A percentile compares a stretch with the other conserved stretches of the same genome.
phyloP scores from a whole-genome alignment of 2,797 vertebrate species.

The Brachyrhaphis roseni region DNA sequence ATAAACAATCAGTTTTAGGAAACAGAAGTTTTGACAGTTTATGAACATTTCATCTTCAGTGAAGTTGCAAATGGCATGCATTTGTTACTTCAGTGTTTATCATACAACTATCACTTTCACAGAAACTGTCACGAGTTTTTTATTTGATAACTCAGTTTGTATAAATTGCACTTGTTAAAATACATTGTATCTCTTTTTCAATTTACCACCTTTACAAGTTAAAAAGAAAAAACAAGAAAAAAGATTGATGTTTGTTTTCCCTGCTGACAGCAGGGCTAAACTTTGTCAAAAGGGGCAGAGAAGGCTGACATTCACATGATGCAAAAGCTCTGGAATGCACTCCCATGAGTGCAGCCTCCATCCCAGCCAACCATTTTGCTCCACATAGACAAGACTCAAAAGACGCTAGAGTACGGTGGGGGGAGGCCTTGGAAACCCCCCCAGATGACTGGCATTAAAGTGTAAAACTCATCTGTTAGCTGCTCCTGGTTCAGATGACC shows the following conservation, averaged over 20 bases:
- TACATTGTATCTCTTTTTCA: neutral
- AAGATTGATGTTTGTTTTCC: slow-evolving; percentile 40
- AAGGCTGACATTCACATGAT: slow-evolving; percentile 77
- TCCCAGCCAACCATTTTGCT: slow-evolving; percentile 37
- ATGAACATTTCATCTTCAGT: neutral
- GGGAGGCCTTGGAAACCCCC: slow-evolving; percentile 43
- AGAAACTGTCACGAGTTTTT: neutral
- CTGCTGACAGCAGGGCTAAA: slow-evolving; percentile 45
- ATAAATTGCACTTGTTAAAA: neutral
- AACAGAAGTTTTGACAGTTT: neutral
- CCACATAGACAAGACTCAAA: slow-evolving; percentile 40
- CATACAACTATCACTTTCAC: neutral
- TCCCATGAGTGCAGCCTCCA: slow-evolving; percentile 60
- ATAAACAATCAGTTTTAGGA: neutral
- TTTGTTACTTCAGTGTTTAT: neutral
- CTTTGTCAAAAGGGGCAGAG: slow-evolving; percentile 52
- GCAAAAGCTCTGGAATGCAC: slow-evolving; percentile 75
- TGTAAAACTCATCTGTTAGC: slow-evolving; percentile 32
- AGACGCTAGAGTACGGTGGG: slow-evolving; percentile 19
- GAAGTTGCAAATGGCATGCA: neutral
- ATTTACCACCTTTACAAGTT: neutral
- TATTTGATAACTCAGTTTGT: neutral
- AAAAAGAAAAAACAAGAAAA: neutral
- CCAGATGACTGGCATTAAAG: slow-evolving; percentile 23
- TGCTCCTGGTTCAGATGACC: slow-evolving; percentile 17